Conservation (phyloP, 2,113 vertebrate genomes). For the Columba janthina region DNA sequence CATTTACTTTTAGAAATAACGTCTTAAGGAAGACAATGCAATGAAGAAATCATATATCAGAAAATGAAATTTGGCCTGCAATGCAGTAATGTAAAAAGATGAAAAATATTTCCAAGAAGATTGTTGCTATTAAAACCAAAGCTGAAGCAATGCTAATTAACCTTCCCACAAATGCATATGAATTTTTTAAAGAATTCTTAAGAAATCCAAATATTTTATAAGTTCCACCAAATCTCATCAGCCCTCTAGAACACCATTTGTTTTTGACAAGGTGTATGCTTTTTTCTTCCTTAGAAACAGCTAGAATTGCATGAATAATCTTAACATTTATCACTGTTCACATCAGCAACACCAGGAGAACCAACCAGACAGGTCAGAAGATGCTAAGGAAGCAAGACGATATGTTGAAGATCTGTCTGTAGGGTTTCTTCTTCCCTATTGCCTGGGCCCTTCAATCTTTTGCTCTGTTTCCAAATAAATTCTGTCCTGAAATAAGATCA, state of each 20-base stretch:
- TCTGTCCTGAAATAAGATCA: not conserved
- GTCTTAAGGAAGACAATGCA: not conserved
- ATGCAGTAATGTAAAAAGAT: not conserved
- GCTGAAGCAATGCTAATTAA: not conserved
- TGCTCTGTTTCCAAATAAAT: not conserved
- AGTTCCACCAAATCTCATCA: not conserved
- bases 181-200: not conserved
- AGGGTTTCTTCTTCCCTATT: not conserved
- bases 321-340: not conserved
- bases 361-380: not conserved
- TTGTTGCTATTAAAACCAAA: not conserved
- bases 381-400: not conserved
- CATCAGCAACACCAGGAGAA: not conserved
- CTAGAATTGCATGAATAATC: not conserved
- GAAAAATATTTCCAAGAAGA: not conserved
- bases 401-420: not conserved
- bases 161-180: not conserved
- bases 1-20: not conserved
- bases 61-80: not conserved
- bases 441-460: not conserved
- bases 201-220: not conserved
- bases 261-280: not conserved
- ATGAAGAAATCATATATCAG: not conserved
- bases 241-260: not conserved
- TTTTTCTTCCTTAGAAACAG: not conserved